These are phyloP conservation scores for Anarsia innoxiella DNA, from an alignment of 2,888 invertebrate genomes.

Conservation along the genomic window DNA sequence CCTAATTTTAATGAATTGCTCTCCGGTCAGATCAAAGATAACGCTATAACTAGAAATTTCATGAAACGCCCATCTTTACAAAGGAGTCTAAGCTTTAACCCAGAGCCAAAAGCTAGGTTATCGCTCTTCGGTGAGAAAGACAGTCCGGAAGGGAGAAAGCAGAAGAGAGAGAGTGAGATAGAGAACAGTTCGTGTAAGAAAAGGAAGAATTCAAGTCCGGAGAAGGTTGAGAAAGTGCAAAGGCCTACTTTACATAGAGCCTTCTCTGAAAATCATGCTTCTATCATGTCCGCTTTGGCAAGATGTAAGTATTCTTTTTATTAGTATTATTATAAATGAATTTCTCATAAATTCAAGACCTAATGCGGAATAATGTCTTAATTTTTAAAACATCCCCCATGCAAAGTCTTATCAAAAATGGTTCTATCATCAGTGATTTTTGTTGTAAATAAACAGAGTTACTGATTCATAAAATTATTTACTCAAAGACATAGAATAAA, in stretches of 20 bases:
- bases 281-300: conserved; percentile 82
- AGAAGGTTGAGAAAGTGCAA: conserved; percentile 17
- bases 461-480: too few species aligned
- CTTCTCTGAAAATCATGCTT: conserved; percentile 86
- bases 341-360: too few species aligned
- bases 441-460: too few species aligned
- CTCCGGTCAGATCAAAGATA: conserved; percentile 52
- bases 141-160: conserved; percentile 37
- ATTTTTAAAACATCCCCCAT: too few species aligned
- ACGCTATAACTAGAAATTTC: conserved; percentile 31
- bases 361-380: too few species aligned
- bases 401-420: too few species aligned
- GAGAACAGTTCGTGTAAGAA: conserved; percentile 51
- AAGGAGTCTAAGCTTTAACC: conserved; percentile 53
- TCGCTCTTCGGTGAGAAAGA: conserved; percentile 47
- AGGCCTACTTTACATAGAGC: conserved; percentile 75
- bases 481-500: too few species aligned
- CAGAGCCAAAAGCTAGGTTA: conserved; percentile 37
- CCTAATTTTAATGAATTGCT: conserved; percentile 52
- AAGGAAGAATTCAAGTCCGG: conserved; percentile 31
- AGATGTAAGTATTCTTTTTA: conserved; percentile 67
- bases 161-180: conserved; percentile 77
- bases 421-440: too few species aligned
- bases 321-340: too few species aligned
- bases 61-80: conserved; percentile 33